Base-by-base conservation (phyloP, 2,888 invertebrate genomes). In the Neoscelio sp. region DNA sequence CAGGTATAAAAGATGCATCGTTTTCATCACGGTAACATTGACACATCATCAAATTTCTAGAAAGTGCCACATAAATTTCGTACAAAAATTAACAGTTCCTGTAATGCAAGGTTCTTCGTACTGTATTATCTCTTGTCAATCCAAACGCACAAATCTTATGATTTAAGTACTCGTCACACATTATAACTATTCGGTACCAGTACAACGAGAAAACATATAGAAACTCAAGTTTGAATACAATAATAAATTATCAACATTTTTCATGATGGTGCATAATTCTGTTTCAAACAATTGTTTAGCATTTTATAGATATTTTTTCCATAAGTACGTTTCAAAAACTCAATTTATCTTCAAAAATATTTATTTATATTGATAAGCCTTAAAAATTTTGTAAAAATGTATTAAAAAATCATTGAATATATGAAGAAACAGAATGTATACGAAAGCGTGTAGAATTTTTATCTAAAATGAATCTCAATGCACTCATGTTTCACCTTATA, bases 141-240 rank as follows among this genome's bases (percentile, higher is more conserved):
- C 23, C 60, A 15, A 50, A 62, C 48, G 67, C 33, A 64, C 18
- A 4, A 60, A n/a, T 18, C 58, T 68, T 73, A 73, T 28, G 5
- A 13, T 44, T 80, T 80, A 77, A 80, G 73, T 77, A 80, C 77
- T 65, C 60, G 44, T 68, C 46, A 80, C 38, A 67, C 40, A 62
- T 62, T 64, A 65, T 65, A 64, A 56, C 62, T 64, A 73, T 30
- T 46, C 60, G 12, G 4, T 58, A 48, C 12, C 44, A 15, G 13
- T 42, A 46, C 26, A 60, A 44, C 26, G 56, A 50, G 52, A 30
- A 42, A 67, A 52, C 20, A 8, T 56, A 33, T 40, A 10, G 23
- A 52, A 44, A 42, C 42, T 46, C 35, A 52, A 20, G 8, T 64
- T 40, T 30, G 28, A 13, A 46, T 44, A 46, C 15, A 56, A 50